Evolutionary conservation across 2,113 vertebrate species (phyloP).

Genomic region (Triplophysa tibetana): DNA sequence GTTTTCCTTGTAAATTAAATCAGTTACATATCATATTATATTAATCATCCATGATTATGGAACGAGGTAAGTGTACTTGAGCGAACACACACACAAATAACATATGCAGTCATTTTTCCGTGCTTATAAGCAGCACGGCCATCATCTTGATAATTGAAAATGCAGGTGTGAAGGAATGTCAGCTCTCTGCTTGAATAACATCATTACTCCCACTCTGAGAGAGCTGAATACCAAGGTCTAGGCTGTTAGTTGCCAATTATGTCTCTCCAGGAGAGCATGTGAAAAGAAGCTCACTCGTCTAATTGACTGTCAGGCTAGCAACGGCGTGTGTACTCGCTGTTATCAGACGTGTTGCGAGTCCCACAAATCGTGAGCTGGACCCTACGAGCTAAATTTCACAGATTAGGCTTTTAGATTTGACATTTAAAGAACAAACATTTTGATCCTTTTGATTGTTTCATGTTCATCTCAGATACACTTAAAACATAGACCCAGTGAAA

Average conservation of each 20-base stretch:
- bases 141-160: constrained; percentile 14
- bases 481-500: too few species aligned
- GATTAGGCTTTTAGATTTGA: background rate
- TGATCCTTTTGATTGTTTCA: too few species aligned
- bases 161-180: constrained; percentile 33
- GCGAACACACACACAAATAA: background rate
- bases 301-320: constrained; percentile 16
- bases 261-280: constrained; percentile 3
- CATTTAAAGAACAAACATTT: too few species aligned
- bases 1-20: background rate
- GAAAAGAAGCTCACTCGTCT: constrained; percentile 10
- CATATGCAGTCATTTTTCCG: background rate
- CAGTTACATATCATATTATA: background rate
- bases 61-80: constrained; percentile 6
- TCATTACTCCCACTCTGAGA: constrained; percentile 6
- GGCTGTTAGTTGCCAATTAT: constrained; percentile 28
- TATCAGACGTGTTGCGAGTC: background rate
- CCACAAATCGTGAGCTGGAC: background rate
- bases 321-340: background rate
- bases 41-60: background rate
- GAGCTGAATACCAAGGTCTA: constrained; percentile 21
- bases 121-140: background rate
- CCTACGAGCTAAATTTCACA: background rate
- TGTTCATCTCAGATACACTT: too few species aligned
- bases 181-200: constrained; percentile 31